These are phyloP conservation scores for Corydoras sp. DNA, from an alignment of 2,113 vertebrate species.

Conservation along the genomic window DNA sequence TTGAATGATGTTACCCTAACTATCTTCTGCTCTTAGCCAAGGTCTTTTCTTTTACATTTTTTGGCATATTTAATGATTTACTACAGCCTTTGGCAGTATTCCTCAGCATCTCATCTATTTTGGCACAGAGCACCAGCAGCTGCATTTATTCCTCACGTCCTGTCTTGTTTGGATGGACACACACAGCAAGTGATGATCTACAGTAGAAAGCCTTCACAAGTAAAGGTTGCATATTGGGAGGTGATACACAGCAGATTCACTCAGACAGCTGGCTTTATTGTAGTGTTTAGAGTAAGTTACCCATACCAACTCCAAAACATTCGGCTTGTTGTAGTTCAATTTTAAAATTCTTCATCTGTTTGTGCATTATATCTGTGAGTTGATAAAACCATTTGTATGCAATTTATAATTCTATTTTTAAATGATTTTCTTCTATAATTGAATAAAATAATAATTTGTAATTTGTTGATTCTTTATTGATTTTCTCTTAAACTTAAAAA, in stretches of 20 bases:
- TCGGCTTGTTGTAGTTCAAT: too few relatives aligned
- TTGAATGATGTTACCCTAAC: background rate
- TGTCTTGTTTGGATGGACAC: constrained; percentile 2
- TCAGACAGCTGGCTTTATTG: too few relatives aligned
- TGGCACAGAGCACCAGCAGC: background rate
- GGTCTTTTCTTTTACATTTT: constrained; percentile 10
- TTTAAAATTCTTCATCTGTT: too few relatives aligned
- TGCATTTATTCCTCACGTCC: background rate
- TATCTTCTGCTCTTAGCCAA: background rate
- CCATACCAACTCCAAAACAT: too few relatives aligned
- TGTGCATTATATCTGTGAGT: too few relatives aligned
- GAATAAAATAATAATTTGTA: too few relatives aligned
- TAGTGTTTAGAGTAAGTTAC: too few relatives aligned
- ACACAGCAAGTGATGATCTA: constrained; percentile 6
- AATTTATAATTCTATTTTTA: too few relatives aligned
- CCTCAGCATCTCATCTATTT: constrained; percentile 3
- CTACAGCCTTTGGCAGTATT: constrained; percentile 11
- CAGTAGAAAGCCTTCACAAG: background rate
- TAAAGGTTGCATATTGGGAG: background rate
- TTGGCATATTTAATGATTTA: constrained; percentile 30
- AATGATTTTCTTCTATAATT: too few relatives aligned
- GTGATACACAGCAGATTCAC: background rate
- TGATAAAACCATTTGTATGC: too few relatives aligned
- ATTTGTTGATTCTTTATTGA: too few relatives aligned
- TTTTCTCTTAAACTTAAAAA: too few relatives aligned